Evolutionary conservation across 2,113 vertebrate genomes (phyloP).

Genomic region (Tenebrosternarchus preto): DNA sequence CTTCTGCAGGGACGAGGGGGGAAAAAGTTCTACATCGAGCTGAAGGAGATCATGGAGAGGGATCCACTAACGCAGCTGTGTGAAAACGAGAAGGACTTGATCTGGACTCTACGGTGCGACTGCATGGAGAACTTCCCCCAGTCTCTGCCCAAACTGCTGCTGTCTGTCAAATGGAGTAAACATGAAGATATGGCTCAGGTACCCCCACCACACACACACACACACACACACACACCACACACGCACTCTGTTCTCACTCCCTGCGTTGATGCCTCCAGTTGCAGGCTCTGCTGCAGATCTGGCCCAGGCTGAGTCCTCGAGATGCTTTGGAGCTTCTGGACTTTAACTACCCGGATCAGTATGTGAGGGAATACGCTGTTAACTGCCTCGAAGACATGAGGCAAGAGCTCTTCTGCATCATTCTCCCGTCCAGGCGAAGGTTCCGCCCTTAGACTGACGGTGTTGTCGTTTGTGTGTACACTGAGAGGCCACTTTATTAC

Average conservation of each 20-base stretch:
- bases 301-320: conserved; percentile 90
- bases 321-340: conserved; percentile 94
- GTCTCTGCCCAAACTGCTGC: conserved; percentile 91
- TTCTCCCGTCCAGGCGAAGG: no score
- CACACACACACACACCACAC: not conserved
- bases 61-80: conserved; percentile 96
- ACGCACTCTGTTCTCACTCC: not conserved
- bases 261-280: conserved; percentile 73
- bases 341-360: conserved; percentile 98
- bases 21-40: conserved; percentile 93
- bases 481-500: no score
- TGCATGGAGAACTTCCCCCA: conserved; percentile 93
- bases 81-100: conserved; percentile 98
- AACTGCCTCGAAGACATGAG: conserved; percentile 90
- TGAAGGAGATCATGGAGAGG: conserved; percentile 99
- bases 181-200: conserved; percentile 99
- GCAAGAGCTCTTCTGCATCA: conserved; percentile 65
- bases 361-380: conserved; percentile 93
- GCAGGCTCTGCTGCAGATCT: conserved; percentile 95
- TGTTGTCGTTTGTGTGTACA: no score
- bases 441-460: no score
- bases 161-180: conserved; percentile 98
- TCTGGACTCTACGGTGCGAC: conserved; percentile 95
- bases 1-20: conserved; percentile 86
- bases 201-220: conserved; percentile 23